Evolutionary conservation across 2,113 vertebrate genomes (phyloP), one percentile per base, ranked within the genome.

Genomic region (Emberiza fucata): DNA sequence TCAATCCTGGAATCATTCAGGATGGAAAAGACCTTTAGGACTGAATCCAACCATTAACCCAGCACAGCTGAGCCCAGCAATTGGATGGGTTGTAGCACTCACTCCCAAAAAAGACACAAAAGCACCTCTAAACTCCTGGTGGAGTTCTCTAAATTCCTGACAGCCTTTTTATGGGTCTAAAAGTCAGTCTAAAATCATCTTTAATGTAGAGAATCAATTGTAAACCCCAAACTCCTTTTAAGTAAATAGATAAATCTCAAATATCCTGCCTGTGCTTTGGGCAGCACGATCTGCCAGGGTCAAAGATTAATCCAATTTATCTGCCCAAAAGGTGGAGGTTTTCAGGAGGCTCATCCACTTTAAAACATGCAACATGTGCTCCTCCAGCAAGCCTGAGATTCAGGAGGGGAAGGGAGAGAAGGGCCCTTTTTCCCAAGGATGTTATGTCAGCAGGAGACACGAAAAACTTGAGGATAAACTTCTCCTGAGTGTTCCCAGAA

Each of bases 291-390:
- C 88, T 51, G 54, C 61, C 33, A 1, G 63, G 40, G 60, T 0
- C 44, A 14, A 18, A 86, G 33, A 57, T 75, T 40, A 65, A 65
- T 48, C 35, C 60, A 48, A 40, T 75, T 57, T 25, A 48, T 85
- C 60, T 48, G 29, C 70, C 51, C 31, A 16, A 65, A 57, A 75
- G 5, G 23, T 6, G 5, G 15, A 84, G 42, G 20, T 48, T 90
- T 77, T 14, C 39, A 61, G 39, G 47, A 50, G 48, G 24, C 12
- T 33, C 6, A 4, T 7, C 60, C 56, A 25, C 86, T 35, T 75
- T 45, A 48, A 72, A 84, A 85, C 0, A 2, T 13, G 48, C 42
- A 63, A 22, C 0, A 1, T 2, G 1, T 21, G 33, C 8, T 66
- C 53, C 22, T 54, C 19, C 81, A 84, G 57, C 70, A 53, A 2